Base-by-base conservation (phyloP, 2,888 invertebrate species). In the Octonoba sinensis region DNA sequence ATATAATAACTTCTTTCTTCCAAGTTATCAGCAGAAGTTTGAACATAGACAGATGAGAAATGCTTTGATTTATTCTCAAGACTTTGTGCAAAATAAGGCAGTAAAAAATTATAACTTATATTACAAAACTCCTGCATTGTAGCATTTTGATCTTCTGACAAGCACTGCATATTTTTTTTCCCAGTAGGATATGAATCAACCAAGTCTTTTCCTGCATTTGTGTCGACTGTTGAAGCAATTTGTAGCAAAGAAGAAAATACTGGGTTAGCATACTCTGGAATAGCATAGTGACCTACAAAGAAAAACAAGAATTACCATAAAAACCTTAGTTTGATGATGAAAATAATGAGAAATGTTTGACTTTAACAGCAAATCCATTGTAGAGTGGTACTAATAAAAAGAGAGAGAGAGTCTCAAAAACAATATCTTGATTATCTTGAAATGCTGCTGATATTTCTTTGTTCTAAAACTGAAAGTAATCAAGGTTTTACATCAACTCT, bases 231-330 rank as follows among this genome's bases (percentile, higher is more conserved):
- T 27, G 75, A 49, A 15, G 81, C 67, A 22, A 79, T 72, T 75
- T 85, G 84, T 20, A 84, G 73, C n/a, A 76, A 71, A 13, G 85
- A 85, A 44, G 83, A 78, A 51, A 84, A 78, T 3, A 82, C 81
- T 15, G 77, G 64, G 44, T 67, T 57, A 8, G 81, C 74, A 67
- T 79, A 76, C 86, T 86, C 86, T 86, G 86, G 77, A 85, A 86
- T 86, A 87, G 86, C 71, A 87, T 86, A 85, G 86, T 88, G 75
- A 16, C 86, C 86, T 84, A 60, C 18, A 36, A 79, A 67, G 13
- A n/a, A 4, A 72, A 51, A 27, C 24, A n/a, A 12, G 0, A 24
- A 54, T 18, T 0, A 12, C 20, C 8, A 11, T 36, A 36, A 36
- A 36, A n/a, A n/a, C n/a, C n/a, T n/a, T n/a, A n/a, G n/a, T n/a